Percentiles rank a stretch among this genome's conserved stretches.
Evolutionary conservation across 2,888 invertebrate species (phyloP).

Genomic region (Acanthopleura granulata): DNA sequence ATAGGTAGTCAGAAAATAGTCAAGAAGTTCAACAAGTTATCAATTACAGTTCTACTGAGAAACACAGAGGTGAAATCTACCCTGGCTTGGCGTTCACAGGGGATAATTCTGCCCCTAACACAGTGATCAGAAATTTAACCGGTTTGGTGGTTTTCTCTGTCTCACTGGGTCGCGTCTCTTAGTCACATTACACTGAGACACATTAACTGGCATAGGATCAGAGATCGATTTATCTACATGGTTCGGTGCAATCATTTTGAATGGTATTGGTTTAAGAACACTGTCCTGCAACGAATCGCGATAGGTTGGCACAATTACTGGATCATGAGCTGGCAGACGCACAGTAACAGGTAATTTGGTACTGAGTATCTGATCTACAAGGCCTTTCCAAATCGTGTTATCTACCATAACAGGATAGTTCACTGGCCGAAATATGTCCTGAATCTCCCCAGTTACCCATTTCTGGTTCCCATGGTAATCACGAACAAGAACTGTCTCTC

Average conservation of each 20-base stretch:
- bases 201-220: neutral
- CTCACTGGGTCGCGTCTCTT: neutral
- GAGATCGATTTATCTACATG: no score
- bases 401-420: neutral
- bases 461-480: slow-evolving; percentile 4
- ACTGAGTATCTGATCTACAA: neutral
- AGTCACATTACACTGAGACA: neutral
- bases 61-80: no score
- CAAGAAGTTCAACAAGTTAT: no score
- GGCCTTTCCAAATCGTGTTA: neutral
- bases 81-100: no score
- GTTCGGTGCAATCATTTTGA: no score
- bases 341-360: neutral
- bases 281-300: neutral
- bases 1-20: no score
- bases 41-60: no score
- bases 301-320: neutral
- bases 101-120: no score
- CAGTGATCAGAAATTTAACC: neutral
- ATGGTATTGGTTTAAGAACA: no score
- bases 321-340: neutral
- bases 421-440: no score
- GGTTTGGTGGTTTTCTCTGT: neutral
- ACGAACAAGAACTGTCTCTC: neutral
- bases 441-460: slow-evolving; percentile 7